Evolutionary conservation across 2,113 vertebrate genomes (phyloP), one percentile per base, ranked within the genome.

Genomic region (Haliaeetus leucogaster): DNA sequence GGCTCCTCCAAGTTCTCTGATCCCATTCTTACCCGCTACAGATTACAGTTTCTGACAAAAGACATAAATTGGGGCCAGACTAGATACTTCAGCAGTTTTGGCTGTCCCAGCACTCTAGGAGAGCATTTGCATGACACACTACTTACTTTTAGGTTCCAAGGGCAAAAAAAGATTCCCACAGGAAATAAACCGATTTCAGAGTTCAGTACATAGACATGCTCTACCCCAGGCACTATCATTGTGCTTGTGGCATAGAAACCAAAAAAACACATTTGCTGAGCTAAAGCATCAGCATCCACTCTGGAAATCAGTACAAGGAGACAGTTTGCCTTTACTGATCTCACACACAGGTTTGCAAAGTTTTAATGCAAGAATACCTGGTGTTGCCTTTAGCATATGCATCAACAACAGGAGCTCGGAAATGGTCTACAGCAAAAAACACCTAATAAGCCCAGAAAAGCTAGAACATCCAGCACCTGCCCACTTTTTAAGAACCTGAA

Each of bases 221-320:
- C 42, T 20, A 43, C 11, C 29, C 36, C 42, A 14, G 32, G 45
- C 45, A 7, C 20, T 5, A 45, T 10, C n/a, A 7, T 1, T 5
- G 23, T 22, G 32, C n/a, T 53, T 15, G 2, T 0, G 5, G 38
- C 0, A 7, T 0, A 8, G 68, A 90, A 43, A 66, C 0, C 5
- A 27, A 9, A 12, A 38, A 47, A 42, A 5, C 11, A 12, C 3
- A 1, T 2, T 10, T 43, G 62, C 68, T 5, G 45, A 48, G 72
- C 14, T 8, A 5, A 29, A 61, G 30, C 63, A 32, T 4, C 23
- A 4, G 0, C 3, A 1, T 3, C 9, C 29, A 2, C 62, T 52
- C 13, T 1, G 58, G 86, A 26, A 40, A 30, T 0, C 5, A 2
- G 56, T 5, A 18, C 36, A 1, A 6, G 32, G 30, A 29, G 6